Base-by-base conservation (phyloP, 2,888 invertebrate species). In the Drosophila neotestacea region DNA sequence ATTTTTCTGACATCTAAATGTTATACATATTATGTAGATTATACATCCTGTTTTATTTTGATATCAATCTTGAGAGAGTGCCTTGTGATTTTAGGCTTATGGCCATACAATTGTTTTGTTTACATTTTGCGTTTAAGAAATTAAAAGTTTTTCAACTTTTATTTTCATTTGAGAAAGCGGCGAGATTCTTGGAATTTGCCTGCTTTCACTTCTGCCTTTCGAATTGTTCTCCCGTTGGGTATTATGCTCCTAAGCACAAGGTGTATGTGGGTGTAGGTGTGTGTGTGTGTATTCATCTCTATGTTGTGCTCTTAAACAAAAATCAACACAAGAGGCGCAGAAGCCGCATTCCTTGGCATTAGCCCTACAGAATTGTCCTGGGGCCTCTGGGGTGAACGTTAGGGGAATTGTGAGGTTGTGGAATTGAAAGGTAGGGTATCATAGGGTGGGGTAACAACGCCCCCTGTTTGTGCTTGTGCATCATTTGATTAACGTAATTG, bases 401-500 rank as follows among this genome's bases (percentile, higher is more conserved):
- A 5, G 38, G 30, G 46, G 52, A 46, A 59, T 65, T 52, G 46
- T 3, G 22, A 32, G 28, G 32, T 13, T 34, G 38, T 10, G 32
- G 38, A 27, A 13, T 44, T 36, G 9, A 32, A 27, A 10, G 9
- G 7, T 3, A 9, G 9, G 11, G 6, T 11, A 1, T 9, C 16
- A n/a, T 7, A 30, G 27, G 32, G 10, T 3, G 32, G 36, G 50
- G 50, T 11, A 48, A 22, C 22, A 64, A 9, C 51, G 22, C 34
- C 27, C 27, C 22, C 44, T 56, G 59, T 70, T 77, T 73, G 76
- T 79, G 85, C 77, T 78, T 81, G 81, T 84, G 80, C 80, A 77
- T 85, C 85, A 87, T 81, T 87, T 85, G 88, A 85, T 85, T 85
- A 85, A 85, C 85, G 85, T 85, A 85, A 85, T 87, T 85, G 83